Evolutionary conservation across 2,113 vertebrate genomes (phyloP), one percentile per base, ranked within the genome.

Genomic region (Gadus chalcogrammus): DNA sequence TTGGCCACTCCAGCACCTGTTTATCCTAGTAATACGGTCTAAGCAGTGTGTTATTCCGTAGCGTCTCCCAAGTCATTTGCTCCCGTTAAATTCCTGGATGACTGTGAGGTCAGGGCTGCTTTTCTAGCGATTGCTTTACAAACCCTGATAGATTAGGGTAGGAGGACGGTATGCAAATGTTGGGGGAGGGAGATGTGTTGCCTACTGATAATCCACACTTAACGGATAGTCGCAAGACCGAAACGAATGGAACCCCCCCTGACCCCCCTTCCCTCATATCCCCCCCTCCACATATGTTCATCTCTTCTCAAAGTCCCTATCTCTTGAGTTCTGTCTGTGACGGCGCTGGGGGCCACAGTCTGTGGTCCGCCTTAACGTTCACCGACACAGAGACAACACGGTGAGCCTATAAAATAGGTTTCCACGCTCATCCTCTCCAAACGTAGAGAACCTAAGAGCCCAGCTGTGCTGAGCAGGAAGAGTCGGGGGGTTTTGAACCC

Each of bases 91-190:
- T 78, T n/a, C 22, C 5, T 64, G 65, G 66, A 62, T 68, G 61
- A 60, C 2, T 11, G 55, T 7, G n/a, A 28, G 69, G 66, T 77
- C 42, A 61, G 18, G 27, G 31, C 20, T 72, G 63, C 61, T 72
- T 69, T 20, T 62, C 60, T 42, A 48, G 59, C 28, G 0, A 58
- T 48, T 17, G 55, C 55, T 58, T 16, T 58, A n/a, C n/a, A 58
- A 58, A 58, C n/a, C 5, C 2, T 4, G 55, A 58, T n/a, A 16
- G 55, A 58, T 16, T 3, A 42, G 69, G 72, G 67, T 80, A 74
- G 79, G 71, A 72, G 70, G 42, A 72, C 66, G 67, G 73, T 75
- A 84, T 88, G 84, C 80, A 83, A 86, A 89, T 83, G 78, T 81
- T 9, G 73, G 78, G 38, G 82, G 75, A 75, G 71, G 64, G 67